Base-by-base conservation (phyloP, 1,140 invertebrate genomes). In the Heliconius melpomene region DNA sequence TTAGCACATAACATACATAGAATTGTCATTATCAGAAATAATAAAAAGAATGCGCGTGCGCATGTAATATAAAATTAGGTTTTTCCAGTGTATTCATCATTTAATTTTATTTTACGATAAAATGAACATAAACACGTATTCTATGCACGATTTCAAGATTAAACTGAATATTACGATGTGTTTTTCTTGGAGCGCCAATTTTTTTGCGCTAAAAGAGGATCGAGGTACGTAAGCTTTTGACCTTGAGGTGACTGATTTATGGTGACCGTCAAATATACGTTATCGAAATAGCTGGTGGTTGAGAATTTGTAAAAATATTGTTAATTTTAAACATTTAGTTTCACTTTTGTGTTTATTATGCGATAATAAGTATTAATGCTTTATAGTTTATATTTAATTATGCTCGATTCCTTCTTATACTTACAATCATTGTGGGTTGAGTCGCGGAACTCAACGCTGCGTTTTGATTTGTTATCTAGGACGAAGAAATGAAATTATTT, bases 211-310 rank as follows among this genome's bases (percentile, higher is more conserved):
- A 66, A 23, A 26, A 29, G 60, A 66, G 60, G 60, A 66, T 66
- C 60, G 60, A 66, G 60, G 23, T 26, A 66, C 13, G 26, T 66
- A 26, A 66, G 60, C n/a, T 74, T 36, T 72, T 50, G 78, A 79
- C 78, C 78, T 79, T 79, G 78, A n/a, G 73, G 16, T 11, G 32
- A 52, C 50, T 66, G 78, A 75, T 79, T 79, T 50, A 79, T 38
- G 57, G 78, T 74, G 13, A 38, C 60, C 60, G 40, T 79, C 38
- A 32, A 75, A 70, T 26, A 46, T 78, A 57, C 23, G 36, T 78
- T 78, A 32, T 73, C 50, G 52, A 26, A 66, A n/a, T 26, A 66
- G 9, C 60, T 66, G 23, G 3, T 23, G 23, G 23, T 52, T 46
- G 40, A 5, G 50, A 52, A 20, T 20, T 23, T 57, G n/a, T n/a